phyloP scores from a whole-genome alignment of 2,888 invertebrate genomes.

The Scaptodrosophila latifasciaeformis region DNA sequence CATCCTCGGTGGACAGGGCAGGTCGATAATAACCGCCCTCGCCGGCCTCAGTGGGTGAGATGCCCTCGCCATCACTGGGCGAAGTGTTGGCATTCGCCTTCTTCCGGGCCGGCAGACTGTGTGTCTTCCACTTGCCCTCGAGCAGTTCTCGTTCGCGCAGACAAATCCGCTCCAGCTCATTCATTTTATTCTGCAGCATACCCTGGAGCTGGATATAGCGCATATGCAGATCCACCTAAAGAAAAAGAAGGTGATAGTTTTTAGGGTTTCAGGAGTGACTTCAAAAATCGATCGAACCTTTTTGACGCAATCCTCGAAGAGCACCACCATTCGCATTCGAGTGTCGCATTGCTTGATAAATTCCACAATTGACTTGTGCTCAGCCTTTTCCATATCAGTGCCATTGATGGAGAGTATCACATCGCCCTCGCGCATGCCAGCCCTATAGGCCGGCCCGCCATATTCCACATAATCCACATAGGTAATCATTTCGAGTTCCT shows the following conservation, averaged over 20 bases:
- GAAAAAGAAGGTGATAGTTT: background rate
- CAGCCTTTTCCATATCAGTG: constrained; percentile 95
- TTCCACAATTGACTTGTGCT: constrained; percentile 93
- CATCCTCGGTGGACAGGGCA: constrained; percentile 88
- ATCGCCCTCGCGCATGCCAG: constrained; percentile 97
- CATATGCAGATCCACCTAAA: constrained; percentile 88
- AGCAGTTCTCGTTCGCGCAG: constrained; percentile 87
- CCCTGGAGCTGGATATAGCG: constrained; percentile 92
- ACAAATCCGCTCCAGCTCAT: constrained; percentile 87
- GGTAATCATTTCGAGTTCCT: constrained; percentile 96
- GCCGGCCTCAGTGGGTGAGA: constrained; percentile 76
- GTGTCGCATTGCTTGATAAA: constrained; percentile 93
- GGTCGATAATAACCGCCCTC: constrained; percentile 81
- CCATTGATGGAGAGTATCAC: constrained; percentile 97
- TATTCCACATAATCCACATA: constrained; percentile 97
- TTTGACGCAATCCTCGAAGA: constrained; percentile 96
- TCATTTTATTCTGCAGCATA: constrained; percentile 87
- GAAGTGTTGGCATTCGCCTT: constrained; percentile 81
- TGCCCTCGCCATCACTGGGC: constrained; percentile 75
- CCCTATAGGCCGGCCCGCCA: constrained; percentile 92
- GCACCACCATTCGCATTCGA: constrained; percentile 95
- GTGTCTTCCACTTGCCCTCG: constrained; percentile 92
- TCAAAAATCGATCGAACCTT: constrained; percentile 79
- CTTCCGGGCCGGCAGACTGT: constrained; percentile 89
- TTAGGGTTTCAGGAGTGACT: background rate